Conservation (phyloP, 2,888 invertebrate species). For the Ophioninae sp. region DNA sequence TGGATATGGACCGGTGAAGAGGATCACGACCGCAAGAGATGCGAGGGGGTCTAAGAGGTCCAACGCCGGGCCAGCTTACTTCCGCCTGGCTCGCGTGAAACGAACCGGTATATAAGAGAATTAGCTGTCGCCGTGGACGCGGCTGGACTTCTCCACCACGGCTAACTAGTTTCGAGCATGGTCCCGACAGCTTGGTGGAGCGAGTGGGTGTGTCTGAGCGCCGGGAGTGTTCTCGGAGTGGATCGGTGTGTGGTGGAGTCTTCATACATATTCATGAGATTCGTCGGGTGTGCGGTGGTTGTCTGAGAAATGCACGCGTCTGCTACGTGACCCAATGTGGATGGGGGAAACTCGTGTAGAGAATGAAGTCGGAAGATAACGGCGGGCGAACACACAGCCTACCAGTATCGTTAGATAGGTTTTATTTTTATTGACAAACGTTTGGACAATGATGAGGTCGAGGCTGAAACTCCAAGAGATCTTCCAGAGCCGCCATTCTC, state of each 20-base stretch:
- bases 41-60: slow-evolving; percentile 3
- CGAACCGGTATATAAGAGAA: slow-evolving; percentile 15
- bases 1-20: background rate
- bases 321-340: background rate
- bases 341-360: background rate
- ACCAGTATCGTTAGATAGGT: background rate
- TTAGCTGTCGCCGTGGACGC: slow-evolving; percentile 5
- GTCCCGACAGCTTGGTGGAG: slow-evolving; percentile 1
- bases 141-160: slow-evolving; percentile 12
- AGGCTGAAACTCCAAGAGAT: background rate
- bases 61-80: background rate
- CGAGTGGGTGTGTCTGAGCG: slow-evolving; percentile 8
- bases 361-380: background rate
- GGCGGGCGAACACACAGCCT: background rate
- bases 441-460: background rate
- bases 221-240: background rate
- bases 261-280: slow-evolving; percentile 15
- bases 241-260: background rate
- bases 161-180: slow-evolving; percentile 4
- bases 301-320: background rate
- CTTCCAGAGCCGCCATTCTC: background rate
- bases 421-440: background rate
- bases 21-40: background rate
- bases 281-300: background rate
- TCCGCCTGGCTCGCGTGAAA: background rate